Evolutionary conservation across 2,797 vertebrate genomes (phyloP), one percentile per base, ranked within the genome.

Genomic region (Pangasius macronema): DNA sequence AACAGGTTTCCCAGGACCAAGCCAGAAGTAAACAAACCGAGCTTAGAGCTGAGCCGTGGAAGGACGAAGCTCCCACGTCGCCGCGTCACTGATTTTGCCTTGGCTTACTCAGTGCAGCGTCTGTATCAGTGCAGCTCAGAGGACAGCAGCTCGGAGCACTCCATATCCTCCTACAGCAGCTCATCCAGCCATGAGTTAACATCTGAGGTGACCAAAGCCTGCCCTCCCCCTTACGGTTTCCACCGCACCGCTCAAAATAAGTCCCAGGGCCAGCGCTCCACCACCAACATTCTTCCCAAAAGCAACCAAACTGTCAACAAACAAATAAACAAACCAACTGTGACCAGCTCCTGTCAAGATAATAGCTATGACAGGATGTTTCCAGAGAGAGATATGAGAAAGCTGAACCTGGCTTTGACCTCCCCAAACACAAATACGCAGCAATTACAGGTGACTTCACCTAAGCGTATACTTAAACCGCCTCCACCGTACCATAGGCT

Each of bases 101-200:
- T 96, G 86, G 95, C 96, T 84, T 96, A 94, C 90, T 94, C 95
- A 16, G 92, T 95, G 42, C 85, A 93, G 39, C 92, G 92, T 0
- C 91, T 93, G 68, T 96, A 95, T 90, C 96, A 95, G 92, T 97
- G 96, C 82, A 95, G 96, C 92, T 97, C 97, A 0, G 97, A 97
- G 88, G 97, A 97, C 94, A 97, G 96, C 92, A 96, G 95, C 92
- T 97, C 97, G 0, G 97, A 97, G 77, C 95, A 96, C 88, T 97
- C 97, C 1, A 96, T 95, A 88, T 93, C 96, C 86, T 97, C 97
- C 4, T 95, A 95, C 30, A 92, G 96, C 80, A 93, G 96, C 76
- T 97, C 96, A 0, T 94, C 95, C 14, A 90, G 94, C 89, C 91
- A 90, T 36, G 93, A 95, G 1, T 84, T 42, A n/a, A 93, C 93